These are phyloP conservation scores for Phortica variegata DNA, from an alignment of 1,140 invertebrate species.

Conservation along the genomic window DNA sequence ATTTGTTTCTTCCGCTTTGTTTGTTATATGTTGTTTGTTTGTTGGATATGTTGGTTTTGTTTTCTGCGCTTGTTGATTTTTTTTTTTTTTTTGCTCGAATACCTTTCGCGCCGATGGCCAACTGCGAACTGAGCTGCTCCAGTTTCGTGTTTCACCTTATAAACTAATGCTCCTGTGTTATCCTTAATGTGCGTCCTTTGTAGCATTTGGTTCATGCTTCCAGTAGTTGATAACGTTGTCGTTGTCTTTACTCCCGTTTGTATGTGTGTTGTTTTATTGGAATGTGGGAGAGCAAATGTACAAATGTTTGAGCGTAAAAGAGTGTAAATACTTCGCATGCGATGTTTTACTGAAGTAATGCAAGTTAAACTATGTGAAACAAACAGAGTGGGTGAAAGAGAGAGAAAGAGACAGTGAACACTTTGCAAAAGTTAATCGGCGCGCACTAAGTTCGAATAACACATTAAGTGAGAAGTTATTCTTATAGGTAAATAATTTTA, in stretches of 20 bases:
- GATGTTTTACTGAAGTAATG: too few species aligned
- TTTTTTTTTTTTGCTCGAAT: constrained; percentile 3
- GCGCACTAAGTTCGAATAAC: too few species aligned
- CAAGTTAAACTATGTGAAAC: too few species aligned
- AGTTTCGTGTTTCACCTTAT: constrained; percentile 50
- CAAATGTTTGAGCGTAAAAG: constrained; percentile 15
- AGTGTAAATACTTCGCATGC: too few species aligned
- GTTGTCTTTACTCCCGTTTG: constrained; percentile 19
- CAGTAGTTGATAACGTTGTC: constrained; percentile 23
- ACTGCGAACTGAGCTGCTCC: constrained; percentile 52
- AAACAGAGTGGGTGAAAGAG: too few species aligned
- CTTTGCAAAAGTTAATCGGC: too few species aligned
- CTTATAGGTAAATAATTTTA: too few species aligned
- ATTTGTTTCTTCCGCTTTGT: constrained; percentile 7
- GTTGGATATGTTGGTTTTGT: constrained; percentile 6
- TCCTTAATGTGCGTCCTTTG: constrained; percentile 36
- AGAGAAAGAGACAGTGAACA: too few species aligned
- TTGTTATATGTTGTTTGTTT: neutral
- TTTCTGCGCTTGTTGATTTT: constrained; percentile 9
- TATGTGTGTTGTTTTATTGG: constrained; percentile 17
- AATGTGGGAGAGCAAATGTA: neutral
- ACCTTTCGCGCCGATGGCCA: constrained; percentile 47
- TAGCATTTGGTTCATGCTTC: constrained; percentile 19
- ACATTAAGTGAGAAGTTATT: too few species aligned
- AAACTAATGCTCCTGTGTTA: constrained; percentile 33